Evolutionary conservation across 2,888 invertebrate species (phyloP).

Genomic region (Mythimna vitellina): DNA sequence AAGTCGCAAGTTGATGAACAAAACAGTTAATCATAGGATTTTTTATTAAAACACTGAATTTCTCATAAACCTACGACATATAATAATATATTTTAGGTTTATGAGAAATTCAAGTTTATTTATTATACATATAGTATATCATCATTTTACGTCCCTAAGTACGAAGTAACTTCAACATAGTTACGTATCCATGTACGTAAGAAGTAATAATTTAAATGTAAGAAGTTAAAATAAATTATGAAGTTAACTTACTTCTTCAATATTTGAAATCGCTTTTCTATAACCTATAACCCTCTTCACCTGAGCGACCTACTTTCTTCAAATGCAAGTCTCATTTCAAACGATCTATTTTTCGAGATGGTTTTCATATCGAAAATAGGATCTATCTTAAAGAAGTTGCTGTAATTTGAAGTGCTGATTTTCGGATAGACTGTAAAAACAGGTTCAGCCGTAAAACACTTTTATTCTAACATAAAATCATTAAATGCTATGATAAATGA

Average conservation of each 20-base stretch:
- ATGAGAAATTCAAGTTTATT: too few species aligned
- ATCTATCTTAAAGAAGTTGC: background rate
- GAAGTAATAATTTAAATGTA: background rate
- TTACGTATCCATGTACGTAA: background rate
- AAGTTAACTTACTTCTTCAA: background rate
- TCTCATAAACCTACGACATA: too few species aligned
- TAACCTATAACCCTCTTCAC: background rate
- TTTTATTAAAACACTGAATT: too few species aligned
- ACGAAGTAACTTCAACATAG: too few species aligned
- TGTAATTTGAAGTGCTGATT: background rate
- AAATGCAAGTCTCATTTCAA: conserved; percentile 4
- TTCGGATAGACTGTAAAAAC: background rate
- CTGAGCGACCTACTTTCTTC: conserved; percentile 10
- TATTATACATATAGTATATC: too few species aligned
- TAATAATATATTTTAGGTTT: too few species aligned
- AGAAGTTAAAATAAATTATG: background rate
- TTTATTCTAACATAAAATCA: background rate
- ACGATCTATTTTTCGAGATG: background rate
- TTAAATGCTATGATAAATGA: too few species aligned
- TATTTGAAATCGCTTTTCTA: background rate
- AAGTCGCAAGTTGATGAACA: too few species aligned
- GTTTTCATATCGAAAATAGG: background rate
- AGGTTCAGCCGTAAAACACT: background rate
- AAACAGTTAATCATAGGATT: too few species aligned
- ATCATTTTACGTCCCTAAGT: background rate